phyloP scores from a whole-genome alignment of 1,140 invertebrate genomes.

The Bilobella aurantiaca region DNA sequence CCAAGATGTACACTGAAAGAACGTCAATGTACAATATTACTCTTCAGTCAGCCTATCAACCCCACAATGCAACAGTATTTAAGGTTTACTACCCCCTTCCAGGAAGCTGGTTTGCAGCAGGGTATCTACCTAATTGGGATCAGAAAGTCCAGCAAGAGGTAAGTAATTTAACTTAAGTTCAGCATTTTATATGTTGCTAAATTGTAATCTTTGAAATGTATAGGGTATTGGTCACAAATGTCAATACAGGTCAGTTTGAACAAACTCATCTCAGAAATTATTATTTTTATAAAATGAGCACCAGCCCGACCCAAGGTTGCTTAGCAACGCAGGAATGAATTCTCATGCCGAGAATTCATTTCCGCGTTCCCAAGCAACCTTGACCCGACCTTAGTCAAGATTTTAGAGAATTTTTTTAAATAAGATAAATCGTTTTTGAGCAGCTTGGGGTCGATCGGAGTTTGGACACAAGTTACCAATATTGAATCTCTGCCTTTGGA shows the following conservation, averaged over 20 bases:
- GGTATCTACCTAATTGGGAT: constrained; percentile 57
- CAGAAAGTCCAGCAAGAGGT: constrained; percentile 48
- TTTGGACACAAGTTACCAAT: constrained; percentile 43
- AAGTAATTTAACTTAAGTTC: no score
- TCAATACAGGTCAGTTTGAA: constrained; percentile 39
- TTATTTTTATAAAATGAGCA: no score
- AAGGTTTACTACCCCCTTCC: constrained; percentile 53
- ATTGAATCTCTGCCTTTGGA: constrained; percentile 42
- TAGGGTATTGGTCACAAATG: constrained; percentile 43
- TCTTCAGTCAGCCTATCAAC: constrained; percentile 45
- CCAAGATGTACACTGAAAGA: constrained; percentile 44
- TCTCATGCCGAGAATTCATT: no score
- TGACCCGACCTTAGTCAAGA: no score
- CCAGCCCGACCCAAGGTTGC: no score
- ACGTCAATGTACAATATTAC: constrained; percentile 39
- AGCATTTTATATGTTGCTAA: no score
- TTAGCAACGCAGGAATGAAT: no score
- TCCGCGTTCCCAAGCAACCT: no score
- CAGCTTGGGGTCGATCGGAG: constrained; percentile 46
- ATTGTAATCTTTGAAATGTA: neutral
- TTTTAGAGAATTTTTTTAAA: no score
- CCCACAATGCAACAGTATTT: constrained; percentile 43
- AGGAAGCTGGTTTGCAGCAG: constrained; percentile 67
- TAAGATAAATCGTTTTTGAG: neutral
- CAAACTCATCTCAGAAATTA: no score